Percentiles rank a stretch among this genome's conserved stretches.
Evolutionary conservation across 2,113 vertebrate genomes (phyloP).

Genomic region (Psittacus erithacus): DNA sequence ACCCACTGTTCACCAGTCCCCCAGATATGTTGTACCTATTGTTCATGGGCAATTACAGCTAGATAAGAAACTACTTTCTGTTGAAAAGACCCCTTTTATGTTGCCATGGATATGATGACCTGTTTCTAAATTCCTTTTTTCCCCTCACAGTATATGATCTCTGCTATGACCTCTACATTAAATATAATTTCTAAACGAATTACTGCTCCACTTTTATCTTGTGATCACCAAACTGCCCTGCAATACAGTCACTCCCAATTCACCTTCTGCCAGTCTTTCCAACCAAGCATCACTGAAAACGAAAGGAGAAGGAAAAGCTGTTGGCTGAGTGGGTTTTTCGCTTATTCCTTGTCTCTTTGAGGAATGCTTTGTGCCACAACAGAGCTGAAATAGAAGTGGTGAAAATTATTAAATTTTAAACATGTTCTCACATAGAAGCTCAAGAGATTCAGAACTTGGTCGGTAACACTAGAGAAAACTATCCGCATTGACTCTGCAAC

Average conservation of each 20-base stretch:
- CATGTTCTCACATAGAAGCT: not conserved
- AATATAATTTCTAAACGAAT: not conserved
- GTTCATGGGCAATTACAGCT: not conserved
- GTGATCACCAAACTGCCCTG: not conserved
- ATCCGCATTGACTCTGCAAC: not conserved
- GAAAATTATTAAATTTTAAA: not conserved
- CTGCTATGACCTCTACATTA: not conserved
- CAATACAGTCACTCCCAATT: not conserved
- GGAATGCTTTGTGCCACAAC: not conserved
- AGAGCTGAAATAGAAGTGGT: not conserved
- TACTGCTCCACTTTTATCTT: not conserved
- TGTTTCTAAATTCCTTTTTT: not conserved
- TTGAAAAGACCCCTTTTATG: not conserved
- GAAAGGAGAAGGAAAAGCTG: not conserved
- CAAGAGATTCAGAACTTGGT: not conserved
- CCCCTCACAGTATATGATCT: not conserved
- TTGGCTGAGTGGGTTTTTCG: not conserved
- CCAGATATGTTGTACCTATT: not conserved
- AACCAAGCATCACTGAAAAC: not conserved
- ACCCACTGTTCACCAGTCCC: not conserved
- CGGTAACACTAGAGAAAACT: not conserved
- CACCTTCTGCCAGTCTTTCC: not conserved
- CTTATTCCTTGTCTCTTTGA: not conserved
- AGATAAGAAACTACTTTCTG: not conserved
- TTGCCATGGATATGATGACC: constrained; percentile 26